A percentile compares a stretch with the other conserved stretches of the same genome.
Conservation (phyloP, 2,113 vertebrate species). For the Neolamprologus hecqui region DNA sequence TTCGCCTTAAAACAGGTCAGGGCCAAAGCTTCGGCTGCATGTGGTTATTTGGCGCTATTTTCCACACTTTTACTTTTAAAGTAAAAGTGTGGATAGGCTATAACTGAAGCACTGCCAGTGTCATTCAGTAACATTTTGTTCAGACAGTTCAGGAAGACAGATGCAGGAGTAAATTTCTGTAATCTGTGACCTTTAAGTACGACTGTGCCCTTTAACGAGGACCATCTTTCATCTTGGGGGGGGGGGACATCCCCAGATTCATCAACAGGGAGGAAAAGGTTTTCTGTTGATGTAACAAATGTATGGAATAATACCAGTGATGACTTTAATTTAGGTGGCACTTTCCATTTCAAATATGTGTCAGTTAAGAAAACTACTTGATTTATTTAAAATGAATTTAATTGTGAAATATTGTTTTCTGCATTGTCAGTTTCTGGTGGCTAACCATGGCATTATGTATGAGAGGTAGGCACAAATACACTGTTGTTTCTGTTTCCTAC, state of each 20-base stretch:
- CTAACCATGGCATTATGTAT: background rate
- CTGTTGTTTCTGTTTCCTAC: background rate
- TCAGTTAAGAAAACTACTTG: background rate
- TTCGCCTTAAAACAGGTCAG: background rate
- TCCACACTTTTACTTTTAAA: background rate
- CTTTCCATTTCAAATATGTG: background rate
- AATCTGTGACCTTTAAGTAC: background rate
- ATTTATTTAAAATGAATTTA: background rate
- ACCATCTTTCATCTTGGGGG: background rate
- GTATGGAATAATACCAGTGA: background rate
- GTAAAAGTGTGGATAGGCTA: background rate
- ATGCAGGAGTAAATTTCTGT: background rate
- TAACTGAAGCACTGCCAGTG: background rate
- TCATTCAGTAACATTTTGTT: background rate
- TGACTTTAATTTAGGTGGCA: background rate
- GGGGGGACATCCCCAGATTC: background rate
- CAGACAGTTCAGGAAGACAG: background rate
- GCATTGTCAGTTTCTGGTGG: background rate
- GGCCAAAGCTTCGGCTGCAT: background rate
- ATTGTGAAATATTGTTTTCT: background rate
- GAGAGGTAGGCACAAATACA: background rate
- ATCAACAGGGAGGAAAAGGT: fast-evolving
- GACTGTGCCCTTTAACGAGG: background rate
- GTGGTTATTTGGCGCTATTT: background rate
- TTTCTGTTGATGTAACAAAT: background rate